Evolutionary conservation across 2,888 invertebrate species (phyloP), one percentile per base, ranked within the genome.

Genomic region (Strigamia maritima): DNA sequence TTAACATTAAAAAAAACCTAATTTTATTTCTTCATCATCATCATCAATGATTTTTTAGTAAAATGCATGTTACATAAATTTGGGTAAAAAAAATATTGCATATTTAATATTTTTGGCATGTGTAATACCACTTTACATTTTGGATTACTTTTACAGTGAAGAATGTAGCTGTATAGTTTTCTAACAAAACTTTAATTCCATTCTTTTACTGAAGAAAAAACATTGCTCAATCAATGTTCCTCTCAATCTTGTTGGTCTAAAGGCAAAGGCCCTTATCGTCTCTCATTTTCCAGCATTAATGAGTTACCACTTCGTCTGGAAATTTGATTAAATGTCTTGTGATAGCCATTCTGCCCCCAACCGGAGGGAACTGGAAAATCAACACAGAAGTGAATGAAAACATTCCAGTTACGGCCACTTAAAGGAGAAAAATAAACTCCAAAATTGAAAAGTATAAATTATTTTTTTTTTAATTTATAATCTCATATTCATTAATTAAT

Each of bases 331-430:
- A 60, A 60, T 60, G 60, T 24, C 60, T 60, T 60, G 60, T 60
- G 60, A n/a, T 60, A 60, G 60, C 60, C 60, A 60, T 60, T 60
- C 24, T 60, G 60, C 60, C 60, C 60, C 60, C 60, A 60, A 60
- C 60, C 60, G 60, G 60, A 60, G 60, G 60, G 24, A 60, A 60
- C 60, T 60, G 60, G 60, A 60, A 60, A 60, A 60, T 60, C 60
- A 60, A 60, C 60, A 60, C 60, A 19, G 8, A 60, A 60, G 60
- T 60, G 60, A 60, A 60, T 60, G 22, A 60, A 60, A 60, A 60
- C 60, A 60, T 60, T 60, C 60, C 60, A 60, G 60, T 60, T 60
- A 60, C 19, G 60, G 60, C 60, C 60, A 60, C 60, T 60, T 60
- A 19, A 60, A 60, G 24, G 24, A 60, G 60, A 24, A 60, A 24